A percentile compares a stretch with the other conserved stretches of the same genome.
Evolutionary conservation across 2,888 invertebrate species (phyloP).

Genomic region (Drosophila cyrtoloma): DNA sequence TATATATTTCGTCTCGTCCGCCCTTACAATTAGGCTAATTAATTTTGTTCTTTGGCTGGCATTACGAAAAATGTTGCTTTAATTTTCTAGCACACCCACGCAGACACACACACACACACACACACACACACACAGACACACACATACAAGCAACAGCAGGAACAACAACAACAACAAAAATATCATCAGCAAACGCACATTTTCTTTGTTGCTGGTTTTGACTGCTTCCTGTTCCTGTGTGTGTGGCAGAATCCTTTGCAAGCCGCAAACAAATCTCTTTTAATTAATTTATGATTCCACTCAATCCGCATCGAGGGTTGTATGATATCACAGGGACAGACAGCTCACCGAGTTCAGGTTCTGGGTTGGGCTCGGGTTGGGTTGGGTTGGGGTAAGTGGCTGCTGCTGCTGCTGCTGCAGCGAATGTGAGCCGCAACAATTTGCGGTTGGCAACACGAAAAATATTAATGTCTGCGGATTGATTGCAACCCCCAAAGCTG

Average conservation of each 20-base stretch:
- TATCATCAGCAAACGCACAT: conserved; percentile 64
- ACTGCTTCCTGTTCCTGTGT: conserved; percentile 51
- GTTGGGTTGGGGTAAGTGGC: conserved; percentile 20
- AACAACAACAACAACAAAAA: conserved; percentile 7
- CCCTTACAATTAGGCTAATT: conserved; percentile 82
- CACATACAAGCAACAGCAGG: conserved; percentile 10
- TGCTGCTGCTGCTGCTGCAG: conserved; percentile 49
- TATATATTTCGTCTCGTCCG: conserved; percentile 43
- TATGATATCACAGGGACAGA: conserved; percentile 56
- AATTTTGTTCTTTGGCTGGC: conserved; percentile 78
- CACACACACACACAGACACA: conserved; percentile 15
- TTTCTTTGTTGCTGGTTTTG: conserved; percentile 67
- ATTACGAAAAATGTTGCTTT: conserved; percentile 80
- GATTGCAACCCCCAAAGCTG: conserved; percentile 59
- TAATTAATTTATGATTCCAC: conserved; percentile 84
- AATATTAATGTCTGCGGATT: conserved; percentile 80
- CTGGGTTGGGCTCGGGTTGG: conserved; percentile 7
- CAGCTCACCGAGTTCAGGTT: conserved; percentile 6
- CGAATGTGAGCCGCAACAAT: conserved; percentile 72
- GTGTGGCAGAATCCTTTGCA: conserved; percentile 79
- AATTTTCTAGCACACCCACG: conserved; percentile 66
- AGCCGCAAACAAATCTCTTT: conserved; percentile 84
- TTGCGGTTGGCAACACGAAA: conserved; percentile 79
- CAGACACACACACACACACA: conserved; percentile 31
- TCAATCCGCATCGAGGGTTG: conserved; percentile 79